Evolutionary conservation across 2,888 invertebrate genomes (phyloP).

Genomic region (Slavum lentiscoides): DNA sequence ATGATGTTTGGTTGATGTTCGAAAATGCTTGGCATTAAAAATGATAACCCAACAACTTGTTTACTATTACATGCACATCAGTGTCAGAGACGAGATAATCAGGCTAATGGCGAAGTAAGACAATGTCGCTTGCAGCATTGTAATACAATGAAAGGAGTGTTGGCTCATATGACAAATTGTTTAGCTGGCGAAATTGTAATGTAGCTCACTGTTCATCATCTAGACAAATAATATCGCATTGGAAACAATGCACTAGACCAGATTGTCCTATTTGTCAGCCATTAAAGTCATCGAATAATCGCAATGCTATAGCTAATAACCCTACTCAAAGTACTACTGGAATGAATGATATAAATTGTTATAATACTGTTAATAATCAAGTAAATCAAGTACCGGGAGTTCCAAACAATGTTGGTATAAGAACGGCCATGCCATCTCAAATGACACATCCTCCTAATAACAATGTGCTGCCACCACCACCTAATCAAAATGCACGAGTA

Average conservation of each 20-base stretch:
- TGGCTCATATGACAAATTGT: constrained; percentile 98
- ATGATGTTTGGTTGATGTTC: constrained; percentile 99
- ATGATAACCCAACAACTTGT: constrained; percentile 98
- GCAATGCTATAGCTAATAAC: constrained; percentile 32
- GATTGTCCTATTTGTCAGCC: constrained; percentile 99
- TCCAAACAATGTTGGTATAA: constrained; percentile 44
- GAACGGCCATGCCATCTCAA: constrained; percentile 35
- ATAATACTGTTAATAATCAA: constrained; percentile 50
- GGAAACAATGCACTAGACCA: constrained; percentile 94
- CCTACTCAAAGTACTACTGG: constrained; percentile 37
- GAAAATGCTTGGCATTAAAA: constrained; percentile 99
- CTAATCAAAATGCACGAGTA: constrained; percentile 46
- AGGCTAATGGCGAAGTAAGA: constrained; percentile 79
- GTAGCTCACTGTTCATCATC: constrained; percentile 98
- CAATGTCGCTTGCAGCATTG: constrained; percentile 95
- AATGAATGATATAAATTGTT: constrained; percentile 50
- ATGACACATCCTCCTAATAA: constrained; percentile 50
- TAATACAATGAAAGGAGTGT: constrained; percentile 97
- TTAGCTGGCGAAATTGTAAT: constrained; percentile 87
- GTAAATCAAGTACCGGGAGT: constrained; percentile 48
- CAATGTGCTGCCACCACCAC: constrained; percentile 37
- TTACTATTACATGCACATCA: constrained; percentile 97
- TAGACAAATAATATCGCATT: constrained; percentile 97
- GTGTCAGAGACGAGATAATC: constrained; percentile 92
- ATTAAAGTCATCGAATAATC: constrained; percentile 76